Evolutionary conservation across 2,888 invertebrate species (phyloP), one percentile per base, ranked within the genome.

Genomic region (Oligia latruncula): DNA sequence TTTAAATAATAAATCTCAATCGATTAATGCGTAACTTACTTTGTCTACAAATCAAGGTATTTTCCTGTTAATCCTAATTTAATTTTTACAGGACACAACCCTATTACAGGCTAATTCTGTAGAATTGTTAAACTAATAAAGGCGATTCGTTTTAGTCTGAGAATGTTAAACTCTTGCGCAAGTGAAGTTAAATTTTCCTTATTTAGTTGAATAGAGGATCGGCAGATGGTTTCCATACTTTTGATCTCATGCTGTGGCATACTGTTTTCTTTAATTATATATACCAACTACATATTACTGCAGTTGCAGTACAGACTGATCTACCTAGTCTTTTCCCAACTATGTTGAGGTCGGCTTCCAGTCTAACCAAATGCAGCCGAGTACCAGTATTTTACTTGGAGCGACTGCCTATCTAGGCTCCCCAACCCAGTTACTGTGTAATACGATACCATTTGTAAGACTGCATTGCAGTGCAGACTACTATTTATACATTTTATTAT

Each of bases 61-160:
- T 71, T 55, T 71, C n/a, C 9, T n/a, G 1, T 40, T 2, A 23
- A 35, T 35, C 23, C 9, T 55, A 9, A 71, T 55, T n/a, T n/a
- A 23, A 23, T 58, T 58, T 58, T 17, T 17, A 17, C 4, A 58
- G 5, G 5, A n/a, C 40, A 1, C 81, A 88, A 73, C 88, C 88
- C 82, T 88, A 46, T 6, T n/a, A 2, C 9, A 35, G 6, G 49
- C 35, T 74, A 73, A 83, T 87, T 86, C 77, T 81, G 71, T 71
- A 66, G 73, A 79, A 87, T 76, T 81, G 80, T 80, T 73, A 80
- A 60, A 77, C 82, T 71, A 68, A 82, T 87, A 85, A 83, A 86
- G n/a, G 43, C 35, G 71, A 65, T 71, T 68, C 49, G 46, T 77
- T 81, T 81, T 71, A 78, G 52, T 20, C 23, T 29, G 49, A 29